These are phyloP conservation scores for Lates calcarifer DNA, from an alignment of 2,113 vertebrate genomes.

Conservation along the genomic window DNA sequence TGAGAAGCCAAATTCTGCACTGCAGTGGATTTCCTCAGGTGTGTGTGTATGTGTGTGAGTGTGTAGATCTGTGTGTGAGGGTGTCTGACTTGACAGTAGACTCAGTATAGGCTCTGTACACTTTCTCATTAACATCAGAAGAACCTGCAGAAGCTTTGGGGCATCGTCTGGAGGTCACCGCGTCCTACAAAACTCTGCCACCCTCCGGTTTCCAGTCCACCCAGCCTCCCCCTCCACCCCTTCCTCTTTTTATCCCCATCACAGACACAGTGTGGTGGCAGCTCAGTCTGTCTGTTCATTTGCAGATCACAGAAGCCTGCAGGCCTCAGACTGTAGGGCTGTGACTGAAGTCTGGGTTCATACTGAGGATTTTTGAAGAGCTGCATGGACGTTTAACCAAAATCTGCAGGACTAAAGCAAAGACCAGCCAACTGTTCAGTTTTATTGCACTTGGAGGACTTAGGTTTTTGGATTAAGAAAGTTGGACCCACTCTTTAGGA, in stretches of 20 bases:
- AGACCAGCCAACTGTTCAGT: background rate
- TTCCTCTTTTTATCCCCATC: background rate
- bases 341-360: constrained; percentile 4
- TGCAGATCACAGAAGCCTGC: background rate
- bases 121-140: constrained; percentile 48
- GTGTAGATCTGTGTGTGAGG: constrained; percentile 34
- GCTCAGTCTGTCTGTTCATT: background rate
- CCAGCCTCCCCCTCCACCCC: background rate
- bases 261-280: constrained; percentile 1
- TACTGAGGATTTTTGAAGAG: constrained; percentile 21
- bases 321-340: constrained; percentile 43
- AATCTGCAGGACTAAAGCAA: constrained; percentile 1
- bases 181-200: constrained; percentile 47
- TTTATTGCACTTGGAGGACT: background rate
- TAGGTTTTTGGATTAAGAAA: constrained; percentile 1
- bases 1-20: constrained; percentile 58
- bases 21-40: constrained; percentile 65
- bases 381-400: background rate
- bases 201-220: constrained; percentile 17
- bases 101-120: constrained; percentile 20
- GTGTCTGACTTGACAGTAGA: constrained; percentile 25
- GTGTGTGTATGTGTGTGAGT: constrained; percentile 41
- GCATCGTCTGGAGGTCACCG: constrained; percentile 57
- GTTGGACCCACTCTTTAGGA: background rate
- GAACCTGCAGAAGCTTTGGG: constrained; percentile 34